phyloP scores from a whole-genome alignment of 2,888 invertebrate species.

The Torymus aiolomorphi region DNA sequence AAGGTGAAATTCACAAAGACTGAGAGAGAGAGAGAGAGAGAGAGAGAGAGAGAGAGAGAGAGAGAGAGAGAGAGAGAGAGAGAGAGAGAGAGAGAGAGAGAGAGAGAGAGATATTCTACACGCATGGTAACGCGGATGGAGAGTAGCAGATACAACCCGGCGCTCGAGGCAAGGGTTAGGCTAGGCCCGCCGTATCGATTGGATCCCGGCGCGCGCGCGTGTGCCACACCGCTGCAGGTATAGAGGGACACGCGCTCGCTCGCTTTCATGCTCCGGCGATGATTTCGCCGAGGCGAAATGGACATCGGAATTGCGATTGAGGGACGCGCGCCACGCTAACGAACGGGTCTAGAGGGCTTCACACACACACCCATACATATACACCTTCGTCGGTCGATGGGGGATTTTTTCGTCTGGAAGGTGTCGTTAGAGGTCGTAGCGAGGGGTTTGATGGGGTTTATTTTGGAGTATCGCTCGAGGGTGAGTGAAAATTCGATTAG shows the following conservation, averaged over 20 bases:
- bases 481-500: too few species aligned
- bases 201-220: constrained; percentile 15
- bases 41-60: neutral
- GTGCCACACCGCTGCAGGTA: constrained; percentile 7
- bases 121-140: constrained; percentile 5
- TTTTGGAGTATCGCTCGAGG: neutral
- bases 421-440: neutral
- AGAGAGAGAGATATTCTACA: neutral
- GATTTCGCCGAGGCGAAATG: constrained; percentile 27
- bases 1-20: too few species aligned
- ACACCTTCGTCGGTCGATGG: too few species aligned
- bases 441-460: neutral
- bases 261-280: constrained; percentile 21
- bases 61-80: too few species aligned
- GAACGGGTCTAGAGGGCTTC: neutral
- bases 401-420: too few species aligned
- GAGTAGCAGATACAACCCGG: neutral
- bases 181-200: constrained; percentile 22
- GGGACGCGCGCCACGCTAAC: constrained; percentile 15
- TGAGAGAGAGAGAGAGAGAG: neutral
- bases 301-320: constrained; percentile 34
- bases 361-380: too few species aligned
- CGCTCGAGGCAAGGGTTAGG: neutral
- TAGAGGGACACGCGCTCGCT: constrained; percentile 1
- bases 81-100: too few species aligned